Base-by-base conservation (phyloP, 2,797 vertebrate genomes). In the Anas bahamensis region DNA sequence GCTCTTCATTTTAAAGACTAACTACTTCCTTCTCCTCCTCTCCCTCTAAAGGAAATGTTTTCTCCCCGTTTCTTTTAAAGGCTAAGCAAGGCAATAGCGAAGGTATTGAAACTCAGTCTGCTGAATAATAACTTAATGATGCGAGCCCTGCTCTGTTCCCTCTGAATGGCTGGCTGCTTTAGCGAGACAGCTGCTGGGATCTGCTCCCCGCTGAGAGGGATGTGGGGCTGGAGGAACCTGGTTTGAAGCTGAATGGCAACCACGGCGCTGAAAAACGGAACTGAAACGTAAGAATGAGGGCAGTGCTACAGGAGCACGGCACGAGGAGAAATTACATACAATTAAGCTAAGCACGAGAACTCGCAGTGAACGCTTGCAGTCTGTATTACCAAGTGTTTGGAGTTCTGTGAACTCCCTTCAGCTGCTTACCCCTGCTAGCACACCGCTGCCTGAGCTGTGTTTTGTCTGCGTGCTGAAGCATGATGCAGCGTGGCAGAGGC, bases 71-170 rank as follows among this genome's bases (percentile, higher is more conserved):
- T 92, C 82, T 60, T 95, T 84, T 88, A 83, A 81, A 18, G n/a
- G 79, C 82, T 75, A 76, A 87, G 82, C 87, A 81, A 56, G 31
- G 81, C 71, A 55, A 77, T 82, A 95, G 86, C 80, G 77, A 75
- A 80, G 57, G 81, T 78, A 92, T 81, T 92, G 87, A 96, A 88
- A 94, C 52, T 21, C 76, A 79, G 71, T 93, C 89, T 93, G 37
- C 72, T 94, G 88, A 90, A 92, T 91, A 94, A 95, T 86, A 85
- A 88, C 86, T 90, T 93, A 93, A 95, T 93, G 94, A 91, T 87
- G 80, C 78, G 83, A 84, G 74, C 56, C 83, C 73, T 85, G 50
- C 89, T 84, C 91, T 83, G 86, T 94, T 93, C 88, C 88, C 91
- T 95, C 88, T 93, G 94, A 95, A 90, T 26, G 94, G 88, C 85